Percentiles rank a stretch among this genome's conserved stretches.
Evolutionary conservation across 53 echinoderm and acorn worm species (phyloP).

Genomic region (Mesocentrotus franciscanus): DNA sequence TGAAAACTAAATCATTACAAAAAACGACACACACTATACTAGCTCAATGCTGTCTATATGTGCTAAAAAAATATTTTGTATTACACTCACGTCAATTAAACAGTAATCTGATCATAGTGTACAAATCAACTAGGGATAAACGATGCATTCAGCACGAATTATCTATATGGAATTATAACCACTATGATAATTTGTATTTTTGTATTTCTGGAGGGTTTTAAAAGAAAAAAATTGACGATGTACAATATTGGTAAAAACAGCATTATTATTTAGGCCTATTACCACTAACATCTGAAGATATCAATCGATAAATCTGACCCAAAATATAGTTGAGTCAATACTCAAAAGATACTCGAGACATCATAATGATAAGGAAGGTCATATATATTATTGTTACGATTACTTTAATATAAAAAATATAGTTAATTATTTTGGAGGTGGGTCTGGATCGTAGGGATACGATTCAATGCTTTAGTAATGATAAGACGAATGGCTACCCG

Average conservation of each 20-base stretch:
- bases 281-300: background rate
- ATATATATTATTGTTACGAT: background rate
- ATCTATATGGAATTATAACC: background rate
- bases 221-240: background rate
- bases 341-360: background rate
- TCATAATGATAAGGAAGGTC: background rate
- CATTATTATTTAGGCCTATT: background rate
- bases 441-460: background rate
- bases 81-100: background rate
- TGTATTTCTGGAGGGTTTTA: background rate
- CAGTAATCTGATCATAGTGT: background rate
- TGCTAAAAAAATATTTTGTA: background rate
- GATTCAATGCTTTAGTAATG: slow-evolving; percentile 5
- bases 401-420: background rate
- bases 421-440: background rate
- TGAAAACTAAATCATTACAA: background rate
- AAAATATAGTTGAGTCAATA: background rate
- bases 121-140: background rate
- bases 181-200: background rate
- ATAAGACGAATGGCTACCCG: background rate
- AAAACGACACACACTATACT: background rate
- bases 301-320: background rate
- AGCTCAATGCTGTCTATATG: slow-evolving; percentile 9
- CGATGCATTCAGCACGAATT: background rate
- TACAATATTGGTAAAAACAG: background rate